These are phyloP conservation scores for Oligia latruncula DNA, from an alignment of 2,888 invertebrate species.

Conservation along the genomic window DNA sequence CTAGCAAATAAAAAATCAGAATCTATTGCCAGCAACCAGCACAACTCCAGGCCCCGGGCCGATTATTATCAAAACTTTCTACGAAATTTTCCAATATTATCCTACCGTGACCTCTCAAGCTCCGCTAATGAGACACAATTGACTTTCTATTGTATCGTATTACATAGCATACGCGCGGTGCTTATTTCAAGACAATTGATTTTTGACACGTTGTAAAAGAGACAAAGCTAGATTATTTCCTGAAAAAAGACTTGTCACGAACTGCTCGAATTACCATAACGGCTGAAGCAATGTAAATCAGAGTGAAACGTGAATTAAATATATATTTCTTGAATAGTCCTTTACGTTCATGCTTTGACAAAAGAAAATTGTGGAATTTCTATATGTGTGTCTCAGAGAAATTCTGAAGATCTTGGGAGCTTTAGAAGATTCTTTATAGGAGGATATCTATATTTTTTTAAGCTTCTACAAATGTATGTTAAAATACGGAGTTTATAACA, in stretches of 20 bases:
- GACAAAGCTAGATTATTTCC: neutral
- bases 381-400: neutral
- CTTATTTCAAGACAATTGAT: neutral
- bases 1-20: neutral
- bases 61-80: neutral
- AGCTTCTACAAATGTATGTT: neutral
- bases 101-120: neutral
- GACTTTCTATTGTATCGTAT: no score
- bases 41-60: neutral
- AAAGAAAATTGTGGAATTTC: neutral
- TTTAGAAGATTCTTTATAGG: neutral
- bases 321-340: neutral
- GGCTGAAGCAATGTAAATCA: conserved; percentile 27
- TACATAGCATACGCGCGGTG: no score
- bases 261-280: conserved; percentile 23
- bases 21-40: neutral
- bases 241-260: neutral
- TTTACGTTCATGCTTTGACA: neutral
- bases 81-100: neutral
- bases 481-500: neutral
- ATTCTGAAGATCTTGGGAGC: neutral
- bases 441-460: neutral
- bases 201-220: neutral
- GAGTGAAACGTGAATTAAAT: neutral
- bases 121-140: no score